Evolutionary conservation across 2,113 vertebrate species (phyloP).

Genomic region (Pseudorectes ferrugineus): DNA sequence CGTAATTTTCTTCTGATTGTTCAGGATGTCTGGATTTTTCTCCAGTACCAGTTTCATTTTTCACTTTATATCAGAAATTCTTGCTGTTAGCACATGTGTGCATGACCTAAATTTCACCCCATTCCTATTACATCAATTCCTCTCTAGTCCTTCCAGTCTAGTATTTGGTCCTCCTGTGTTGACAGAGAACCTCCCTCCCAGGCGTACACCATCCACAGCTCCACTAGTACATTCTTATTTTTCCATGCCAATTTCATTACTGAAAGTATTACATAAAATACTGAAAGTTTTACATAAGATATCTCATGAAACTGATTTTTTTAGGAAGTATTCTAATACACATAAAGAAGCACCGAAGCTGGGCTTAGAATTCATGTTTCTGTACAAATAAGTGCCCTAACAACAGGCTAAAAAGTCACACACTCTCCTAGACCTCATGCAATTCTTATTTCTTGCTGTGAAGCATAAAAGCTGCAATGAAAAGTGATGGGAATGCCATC

Average conservation of each 20-base stretch:
- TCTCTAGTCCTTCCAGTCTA: neutral
- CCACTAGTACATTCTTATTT: neutral
- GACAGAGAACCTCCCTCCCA: neutral
- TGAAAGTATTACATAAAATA: neutral
- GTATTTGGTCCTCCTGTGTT: neutral
- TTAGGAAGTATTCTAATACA: neutral
- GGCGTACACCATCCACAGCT: neutral
- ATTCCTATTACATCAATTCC: neutral
- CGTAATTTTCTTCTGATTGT: neutral
- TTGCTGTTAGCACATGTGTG: neutral
- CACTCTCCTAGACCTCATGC: neutral
- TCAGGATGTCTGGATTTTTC: neutral
- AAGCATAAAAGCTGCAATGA: neutral
- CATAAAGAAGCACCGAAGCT: neutral
- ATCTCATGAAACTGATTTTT: neutral
- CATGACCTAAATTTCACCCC: slow-evolving; percentile 11
- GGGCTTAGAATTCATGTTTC: neutral
- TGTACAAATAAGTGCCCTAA: neutral
- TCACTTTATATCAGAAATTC: neutral
- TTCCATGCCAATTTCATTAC: slow-evolving; percentile 8
- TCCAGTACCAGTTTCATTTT: neutral
- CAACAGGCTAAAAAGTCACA: neutral
- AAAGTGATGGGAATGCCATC: neutral
- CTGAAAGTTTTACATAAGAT: neutral
- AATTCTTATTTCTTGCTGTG: neutral